Evolutionary conservation across 2,113 vertebrate genomes (phyloP), one percentile per base, ranked within the genome.

Genomic region (Corythornis cristatus): DNA sequence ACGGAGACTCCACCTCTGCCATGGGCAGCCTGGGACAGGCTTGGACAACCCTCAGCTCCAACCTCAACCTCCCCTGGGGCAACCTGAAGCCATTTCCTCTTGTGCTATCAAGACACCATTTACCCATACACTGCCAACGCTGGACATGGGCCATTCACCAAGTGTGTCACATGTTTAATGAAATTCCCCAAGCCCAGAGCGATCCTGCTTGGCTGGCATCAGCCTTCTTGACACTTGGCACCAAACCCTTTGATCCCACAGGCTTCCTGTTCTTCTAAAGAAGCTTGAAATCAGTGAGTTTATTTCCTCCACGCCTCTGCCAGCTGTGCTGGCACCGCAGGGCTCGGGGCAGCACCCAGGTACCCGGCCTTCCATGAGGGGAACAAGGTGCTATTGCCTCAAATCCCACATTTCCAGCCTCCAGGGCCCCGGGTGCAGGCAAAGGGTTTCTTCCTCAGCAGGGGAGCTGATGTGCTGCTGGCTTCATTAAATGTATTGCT

Each of bases 351-450:
- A 2, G 48, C 65, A 20, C 48, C 15, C 14, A 1, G 2, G 43
- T 58, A 20, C 35, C 18, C 10, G 1, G n/a, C 35, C 4, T 1
- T 8, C 46, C 12, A 58, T 0, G 0, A 90, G 18, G 54, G 65
- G 51, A 86, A 64, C 22, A 10, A 91, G 91, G 74, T 73, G 33
- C 57, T 75, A 2, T 14, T 68, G 50, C 78, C 87, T 33, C 79
- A 65, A 87, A 60, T 33, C 43, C 66, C 46, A 35, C 11, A 40
- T 12, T 93, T 57, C 45, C 58, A 89, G 62, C 53, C 81, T 51
- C 25, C 74, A 35, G 72, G 83, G 71, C 61, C 60, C 12, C 2
- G 48, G 20, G 35, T 58, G 46, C 48, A 83, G 46, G 48, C 79
- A 92, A 23, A 0, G 1, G 2, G 2, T 53, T 89, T 93, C 62